Base-by-base conservation (phyloP, 2,113 vertebrate genomes). In the Oceanites oceanicus region DNA sequence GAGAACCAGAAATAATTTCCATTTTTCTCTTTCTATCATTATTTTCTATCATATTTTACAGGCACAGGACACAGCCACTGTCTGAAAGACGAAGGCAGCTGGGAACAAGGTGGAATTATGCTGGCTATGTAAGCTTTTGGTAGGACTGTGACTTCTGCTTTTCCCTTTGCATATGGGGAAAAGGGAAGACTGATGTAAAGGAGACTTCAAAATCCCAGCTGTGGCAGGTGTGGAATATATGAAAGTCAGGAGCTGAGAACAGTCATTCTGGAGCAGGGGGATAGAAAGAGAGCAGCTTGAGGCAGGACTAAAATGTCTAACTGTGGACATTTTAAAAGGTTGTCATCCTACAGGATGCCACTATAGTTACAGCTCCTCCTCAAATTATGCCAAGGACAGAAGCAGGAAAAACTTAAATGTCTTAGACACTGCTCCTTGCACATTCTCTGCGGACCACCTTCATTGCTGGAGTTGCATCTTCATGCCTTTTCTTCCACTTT, bases 21-120 rank as follows among this genome's bases (percentile, higher is more conserved):
- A 30, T 40, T 88, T 95, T 88, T 68, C 47, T 88, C 9, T 63
- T 86, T 79, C 36, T 77, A 32, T 36, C 30, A 72, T n/a, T n/a
- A n/a, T n/a, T n/a, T n/a, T n/a, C n/a, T n/a, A n/a, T n/a, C n/a
- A n/a, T n/a, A n/a, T 30, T 71, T 77, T 63, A 44, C 26, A 81
- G 26, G 6, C 1, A 1, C 22, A 59, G 22, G 52, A 18, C 30
- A 56, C 0, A 0, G 6, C 4, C 25, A 11, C 12, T 68, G 4
- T 30, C 26, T 32, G 4, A 71, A 83, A 86, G 45, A 55, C 3
- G 9, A 89, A 77, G 6, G 13, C 15, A 66, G 9, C 2, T 0
- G 0, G 38, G 21, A 70, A 63, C 20, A 77, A 26, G 1, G 11
- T 52, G 22, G 9, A 50, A n/a, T 55, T 71, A 25, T 36, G 27